phyloP scores from a whole-genome alignment of 2,797 vertebrate species.

The Myotis myotis region DNA sequence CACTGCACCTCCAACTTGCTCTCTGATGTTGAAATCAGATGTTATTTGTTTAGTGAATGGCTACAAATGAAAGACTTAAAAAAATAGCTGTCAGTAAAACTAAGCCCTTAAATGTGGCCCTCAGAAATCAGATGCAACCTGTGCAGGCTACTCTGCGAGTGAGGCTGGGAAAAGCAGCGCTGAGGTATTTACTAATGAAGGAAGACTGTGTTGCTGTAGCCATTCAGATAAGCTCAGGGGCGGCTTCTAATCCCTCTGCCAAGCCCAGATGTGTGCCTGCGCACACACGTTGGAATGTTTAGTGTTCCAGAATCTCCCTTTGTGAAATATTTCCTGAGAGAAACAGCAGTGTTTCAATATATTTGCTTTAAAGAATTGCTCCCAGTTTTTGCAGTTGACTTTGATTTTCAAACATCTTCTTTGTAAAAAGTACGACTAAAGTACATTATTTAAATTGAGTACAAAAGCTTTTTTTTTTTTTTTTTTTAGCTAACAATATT shows the following conservation, averaged over 20 bases:
- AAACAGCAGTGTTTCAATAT: slow-evolving; percentile 13
- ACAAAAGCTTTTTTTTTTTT: not conserved
- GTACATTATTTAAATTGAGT: not conserved
- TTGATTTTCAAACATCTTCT: not conserved
- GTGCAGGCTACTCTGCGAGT: not conserved
- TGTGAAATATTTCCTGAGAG: slow-evolving; percentile 2
- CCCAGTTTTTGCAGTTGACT: not conserved
- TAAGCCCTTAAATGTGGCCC: not conserved
- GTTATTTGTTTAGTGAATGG: not conserved
- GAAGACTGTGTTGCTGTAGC: not conserved
- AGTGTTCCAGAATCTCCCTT: not conserved
- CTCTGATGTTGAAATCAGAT: slow-evolving; percentile 37
- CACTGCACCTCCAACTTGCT: not conserved
- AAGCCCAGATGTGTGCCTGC: not conserved
- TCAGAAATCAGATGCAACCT: not conserved
- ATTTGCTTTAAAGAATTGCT: not conserved
- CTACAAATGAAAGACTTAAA: slow-evolving; percentile 35
- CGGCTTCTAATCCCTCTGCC: not conserved
- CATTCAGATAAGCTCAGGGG: not conserved
- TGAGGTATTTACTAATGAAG: not conserved
- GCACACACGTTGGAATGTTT: not conserved
- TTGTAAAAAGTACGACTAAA: not conserved
- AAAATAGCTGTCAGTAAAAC: not conserved
- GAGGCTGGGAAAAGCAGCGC: not conserved
- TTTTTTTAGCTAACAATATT: not conserved